Evolutionary conservation across 2,797 vertebrate genomes (phyloP).

Genomic region (Naso thynnoides): DNA sequence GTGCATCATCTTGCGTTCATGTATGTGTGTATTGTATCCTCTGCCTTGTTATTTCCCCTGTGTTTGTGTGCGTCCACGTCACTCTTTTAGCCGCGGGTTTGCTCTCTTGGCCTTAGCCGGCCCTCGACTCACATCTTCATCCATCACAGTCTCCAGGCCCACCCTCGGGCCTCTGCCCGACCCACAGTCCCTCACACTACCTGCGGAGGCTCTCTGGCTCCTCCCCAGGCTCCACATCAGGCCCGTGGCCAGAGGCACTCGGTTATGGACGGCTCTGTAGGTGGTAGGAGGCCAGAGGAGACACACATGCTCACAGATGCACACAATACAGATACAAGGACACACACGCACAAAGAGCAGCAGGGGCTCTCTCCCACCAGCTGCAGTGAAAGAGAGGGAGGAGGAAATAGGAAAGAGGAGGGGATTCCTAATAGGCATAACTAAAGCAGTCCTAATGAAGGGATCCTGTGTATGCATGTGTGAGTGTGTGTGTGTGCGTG

Average conservation of each 20-base stretch:
- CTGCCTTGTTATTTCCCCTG: slow-evolving; percentile 78
- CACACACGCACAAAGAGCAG: slow-evolving; percentile 69
- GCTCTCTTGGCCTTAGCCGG: slow-evolving; percentile 77
- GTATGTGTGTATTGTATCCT: slow-evolving; percentile 42
- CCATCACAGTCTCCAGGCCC: slow-evolving; percentile 78
- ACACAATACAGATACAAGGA: slow-evolving; percentile 67
- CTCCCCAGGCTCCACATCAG: slow-evolving; percentile 76
- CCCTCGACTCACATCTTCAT: slow-evolving; percentile 75
- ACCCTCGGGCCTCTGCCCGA: slow-evolving; percentile 69
- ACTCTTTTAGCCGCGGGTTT: slow-evolving; percentile 60
- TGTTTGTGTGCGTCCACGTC: slow-evolving; percentile 64
- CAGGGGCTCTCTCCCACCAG: slow-evolving; percentile 84
- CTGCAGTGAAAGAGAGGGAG: slow-evolving; percentile 84
- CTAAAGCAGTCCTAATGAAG: slow-evolving; percentile 83
- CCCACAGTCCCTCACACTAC: slow-evolving; percentile 77
- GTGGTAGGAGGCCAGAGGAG: slow-evolving; percentile 77
- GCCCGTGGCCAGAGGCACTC: slow-evolving; percentile 84
- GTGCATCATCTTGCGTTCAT: slow-evolving; percentile 39
- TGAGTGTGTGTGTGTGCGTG: slow-evolving; percentile 42
- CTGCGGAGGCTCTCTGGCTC: slow-evolving; percentile 83
- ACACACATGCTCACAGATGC: slow-evolving; percentile 61
- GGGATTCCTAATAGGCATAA: slow-evolving; percentile 82
- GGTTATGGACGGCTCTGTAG: slow-evolving; percentile 85
- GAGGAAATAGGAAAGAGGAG: slow-evolving; percentile 84
- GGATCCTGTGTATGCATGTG: slow-evolving; percentile 62